A percentile compares a stretch with the other conserved stretches of the same genome.
phyloP scores from a whole-genome alignment of 2,113 vertebrate species.

The Rhabdornis inornatus region DNA sequence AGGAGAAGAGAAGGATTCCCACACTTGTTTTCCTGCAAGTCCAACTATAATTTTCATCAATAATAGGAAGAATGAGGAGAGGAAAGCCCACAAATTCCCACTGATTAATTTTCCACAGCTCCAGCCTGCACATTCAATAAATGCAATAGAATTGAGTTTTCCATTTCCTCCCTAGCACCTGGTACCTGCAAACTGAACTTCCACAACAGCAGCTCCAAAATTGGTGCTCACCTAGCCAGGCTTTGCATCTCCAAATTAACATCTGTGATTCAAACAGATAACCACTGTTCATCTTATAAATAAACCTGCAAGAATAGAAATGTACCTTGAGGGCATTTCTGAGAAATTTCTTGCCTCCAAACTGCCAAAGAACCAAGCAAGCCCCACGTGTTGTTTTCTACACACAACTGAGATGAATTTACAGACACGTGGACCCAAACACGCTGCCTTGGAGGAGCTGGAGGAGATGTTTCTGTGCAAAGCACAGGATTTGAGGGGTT shows the following conservation, averaged over 20 bases:
- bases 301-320: not conserved
- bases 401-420: not conserved
- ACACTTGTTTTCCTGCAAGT: not conserved
- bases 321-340: not conserved
- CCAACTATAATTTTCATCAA: not conserved
- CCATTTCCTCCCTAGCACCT: not conserved
- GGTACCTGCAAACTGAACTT: not conserved
- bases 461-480: not conserved
- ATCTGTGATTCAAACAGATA: not conserved
- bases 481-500: not conserved
- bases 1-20: not conserved
- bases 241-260: not conserved
- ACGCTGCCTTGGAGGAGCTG: not conserved
- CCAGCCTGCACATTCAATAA: not conserved
- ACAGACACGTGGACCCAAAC: not conserved
- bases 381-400: not conserved
- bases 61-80: not conserved
- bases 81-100: not conserved
- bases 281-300: not conserved
- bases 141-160: not conserved
- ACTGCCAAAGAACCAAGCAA: not conserved
- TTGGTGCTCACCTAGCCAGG: not conserved
- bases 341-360: not conserved
- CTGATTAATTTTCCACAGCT: not conserved
- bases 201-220: not conserved